Percentiles rank a stretch among this genome's conserved stretches.
Evolutionary conservation across 2,888 invertebrate genomes (phyloP).

Genomic region (Anthoptus insignis): DNA sequence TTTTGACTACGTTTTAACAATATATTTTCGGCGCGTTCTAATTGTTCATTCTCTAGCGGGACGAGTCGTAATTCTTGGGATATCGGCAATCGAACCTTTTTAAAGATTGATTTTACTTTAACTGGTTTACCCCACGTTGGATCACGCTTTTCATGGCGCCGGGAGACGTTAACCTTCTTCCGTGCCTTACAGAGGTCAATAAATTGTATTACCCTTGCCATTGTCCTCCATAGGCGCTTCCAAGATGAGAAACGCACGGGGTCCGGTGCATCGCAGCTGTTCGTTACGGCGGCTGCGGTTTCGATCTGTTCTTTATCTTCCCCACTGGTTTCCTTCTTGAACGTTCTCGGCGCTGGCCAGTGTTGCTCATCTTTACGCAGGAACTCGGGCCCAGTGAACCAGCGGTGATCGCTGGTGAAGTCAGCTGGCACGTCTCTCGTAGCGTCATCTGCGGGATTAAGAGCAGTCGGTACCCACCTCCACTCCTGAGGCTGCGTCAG

Average conservation of each 20-base stretch:
- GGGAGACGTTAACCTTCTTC: neutral
- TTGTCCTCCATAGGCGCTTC: neutral
- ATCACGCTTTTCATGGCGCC: neutral
- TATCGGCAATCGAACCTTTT: too few species aligned
- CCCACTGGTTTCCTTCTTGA: neutral
- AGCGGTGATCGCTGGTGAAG: slow-evolving; percentile 14
- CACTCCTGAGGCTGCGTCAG: slow-evolving; percentile 22
- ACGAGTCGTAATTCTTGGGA: too few species aligned
- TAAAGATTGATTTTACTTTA: neutral
- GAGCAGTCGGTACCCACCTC: slow-evolving; percentile 32
- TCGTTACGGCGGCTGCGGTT: neutral
- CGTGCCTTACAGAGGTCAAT: neutral
- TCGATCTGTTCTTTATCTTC: neutral
- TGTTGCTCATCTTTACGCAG: slow-evolving; percentile 17
- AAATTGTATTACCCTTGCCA: neutral
- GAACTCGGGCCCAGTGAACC: slow-evolving; percentile 34
- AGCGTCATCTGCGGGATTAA: slow-evolving; percentile 33
- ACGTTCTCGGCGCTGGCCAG: slow-evolving; percentile 9
- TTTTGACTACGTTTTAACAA: too few species aligned
- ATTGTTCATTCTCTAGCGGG: too few species aligned
- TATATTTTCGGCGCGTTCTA: too few species aligned
- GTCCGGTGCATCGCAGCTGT: neutral
- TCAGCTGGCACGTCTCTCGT: slow-evolving; percentile 8
- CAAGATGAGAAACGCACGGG: neutral
- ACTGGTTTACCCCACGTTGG: neutral